Base-by-base conservation (phyloP, 1,140 invertebrate genomes). In the Caenorhabditis inopinata region DNA sequence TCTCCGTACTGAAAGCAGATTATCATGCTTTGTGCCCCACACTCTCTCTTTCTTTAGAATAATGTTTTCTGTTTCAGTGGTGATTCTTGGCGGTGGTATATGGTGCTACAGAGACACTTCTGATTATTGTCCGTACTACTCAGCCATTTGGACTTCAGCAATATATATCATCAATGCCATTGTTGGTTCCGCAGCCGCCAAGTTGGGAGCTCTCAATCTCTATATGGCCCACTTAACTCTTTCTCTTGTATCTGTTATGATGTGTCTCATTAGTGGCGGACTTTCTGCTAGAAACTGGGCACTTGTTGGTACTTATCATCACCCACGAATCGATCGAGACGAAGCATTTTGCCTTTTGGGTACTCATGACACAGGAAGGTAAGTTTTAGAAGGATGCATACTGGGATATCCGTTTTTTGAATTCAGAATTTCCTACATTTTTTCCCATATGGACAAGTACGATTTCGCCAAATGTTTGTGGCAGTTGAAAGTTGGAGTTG, bases 91-190 rank as follows among this genome's bases (percentile, higher is more conserved):
- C 12, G 80, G 79, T 14, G 86, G 85, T 16, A 82, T 87, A 46
- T 85, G 86, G 84, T 87, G 85, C 76, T 76, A 79, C n/a, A 62
- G 76, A n/a, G 84, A 87, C 51, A 87, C 83, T 6, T 42, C 82
- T 0, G 83, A 87, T 47, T 87, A 86, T 73, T 87, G 85, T 49
- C 85, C 85, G 27, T 87, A 86, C 53, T 85, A 87, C 47, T 87
- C 85, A 2, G 85, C 84, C 5, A 84, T 87, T 27, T 87, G 85
- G 85, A 87, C 85, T 11, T 77, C 83, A 1, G 42, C 53, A 12
- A 75, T 87, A 35, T 87, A 87, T 49, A 47, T 87, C 14, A 68
- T 87, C 49, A 87, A 87, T 82, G 42, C 85, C 16, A 46, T 85
- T 49, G 82, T 79, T n/a, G 85, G 85, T 6, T 76, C 80, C 46